Percentiles rank a stretch among this genome's conserved stretches.
Conservation (phyloP, 2,888 invertebrate genomes). For the Stenurella melanura region DNA sequence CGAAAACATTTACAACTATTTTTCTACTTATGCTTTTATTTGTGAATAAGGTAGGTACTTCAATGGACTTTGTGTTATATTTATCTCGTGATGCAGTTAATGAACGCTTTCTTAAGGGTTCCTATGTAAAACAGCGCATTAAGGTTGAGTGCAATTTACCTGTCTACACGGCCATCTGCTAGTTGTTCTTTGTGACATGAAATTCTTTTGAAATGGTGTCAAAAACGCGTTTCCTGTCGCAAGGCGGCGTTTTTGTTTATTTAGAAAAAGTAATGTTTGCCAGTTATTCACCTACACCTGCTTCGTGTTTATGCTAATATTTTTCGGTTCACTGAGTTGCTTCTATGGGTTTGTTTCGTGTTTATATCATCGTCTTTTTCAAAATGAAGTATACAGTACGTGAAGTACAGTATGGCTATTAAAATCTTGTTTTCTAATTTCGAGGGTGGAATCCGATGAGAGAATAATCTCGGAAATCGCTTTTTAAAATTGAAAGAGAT, state of each 20-base stretch:
- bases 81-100: not conserved
- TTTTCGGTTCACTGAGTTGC: not conserved
- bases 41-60: too few relatives aligned
- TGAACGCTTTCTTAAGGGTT: not conserved
- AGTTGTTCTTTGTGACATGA: slow-evolving; percentile 9
- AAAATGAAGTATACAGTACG: not conserved
- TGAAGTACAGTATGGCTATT: not conserved
- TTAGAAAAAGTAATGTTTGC: not conserved
- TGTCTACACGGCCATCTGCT: slow-evolving; percentile 6
- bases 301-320: not conserved
- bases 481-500: too few relatives aligned
- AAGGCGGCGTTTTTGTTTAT: not conserved
- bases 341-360: not conserved
- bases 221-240: slow-evolving; percentile 16
- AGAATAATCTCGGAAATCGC: too few relatives aligned
- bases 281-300: not conserved
- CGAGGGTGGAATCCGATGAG: too few relatives aligned
- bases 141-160: not conserved
- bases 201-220: slow-evolving; percentile 16
- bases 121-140: not conserved
- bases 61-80: too few relatives aligned
- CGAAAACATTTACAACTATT: too few relatives aligned
- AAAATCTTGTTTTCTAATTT: not conserved
- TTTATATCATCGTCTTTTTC: not conserved
- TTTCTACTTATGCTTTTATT: too few relatives aligned